A percentile compares a stretch with the other conserved stretches of the same genome.
phyloP scores from a whole-genome alignment of 2,113 vertebrate genomes.

The Casuarius casuarius region DNA sequence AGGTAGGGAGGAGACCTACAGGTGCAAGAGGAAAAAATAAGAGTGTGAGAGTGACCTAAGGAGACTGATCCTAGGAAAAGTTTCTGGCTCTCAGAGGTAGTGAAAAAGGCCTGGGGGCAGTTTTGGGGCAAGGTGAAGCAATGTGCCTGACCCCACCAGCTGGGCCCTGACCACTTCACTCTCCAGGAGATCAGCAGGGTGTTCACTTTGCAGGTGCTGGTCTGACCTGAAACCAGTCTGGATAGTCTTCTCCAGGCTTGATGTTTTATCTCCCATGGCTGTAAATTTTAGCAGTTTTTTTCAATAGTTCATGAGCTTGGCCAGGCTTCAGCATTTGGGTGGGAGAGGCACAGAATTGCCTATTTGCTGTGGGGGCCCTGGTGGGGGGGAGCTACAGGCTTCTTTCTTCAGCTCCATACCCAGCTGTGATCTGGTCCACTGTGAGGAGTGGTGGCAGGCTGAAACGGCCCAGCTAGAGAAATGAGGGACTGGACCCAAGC shows the following conservation, averaged over 20 bases:
- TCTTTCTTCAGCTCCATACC: background rate
- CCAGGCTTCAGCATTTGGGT: background rate
- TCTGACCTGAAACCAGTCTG: background rate
- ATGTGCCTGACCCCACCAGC: background rate
- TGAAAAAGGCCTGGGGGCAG: too few relatives aligned
- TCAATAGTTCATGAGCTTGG: background rate
- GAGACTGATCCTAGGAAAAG: background rate
- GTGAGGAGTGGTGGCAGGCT: background rate
- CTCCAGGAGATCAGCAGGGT: background rate
- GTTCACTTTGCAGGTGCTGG: background rate
- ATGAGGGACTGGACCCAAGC: fast-evolving
- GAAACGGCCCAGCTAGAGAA: background rate
- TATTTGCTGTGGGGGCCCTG: background rate
- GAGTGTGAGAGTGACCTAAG: background rate
- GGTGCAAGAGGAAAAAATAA: background rate
- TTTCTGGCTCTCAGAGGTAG: background rate
- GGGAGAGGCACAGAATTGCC: fast-evolving
- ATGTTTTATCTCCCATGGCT: background rate
- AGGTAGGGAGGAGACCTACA: background rate
- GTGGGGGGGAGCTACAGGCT: background rate
- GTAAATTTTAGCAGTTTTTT: background rate
- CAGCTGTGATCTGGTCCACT: background rate
- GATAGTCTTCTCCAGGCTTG: background rate
- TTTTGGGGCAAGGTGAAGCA: background rate
- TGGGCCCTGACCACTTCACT: background rate